Evolutionary conservation across 2,888 invertebrate genomes (phyloP).

Genomic region (Zygogramma bicolorata): DNA sequence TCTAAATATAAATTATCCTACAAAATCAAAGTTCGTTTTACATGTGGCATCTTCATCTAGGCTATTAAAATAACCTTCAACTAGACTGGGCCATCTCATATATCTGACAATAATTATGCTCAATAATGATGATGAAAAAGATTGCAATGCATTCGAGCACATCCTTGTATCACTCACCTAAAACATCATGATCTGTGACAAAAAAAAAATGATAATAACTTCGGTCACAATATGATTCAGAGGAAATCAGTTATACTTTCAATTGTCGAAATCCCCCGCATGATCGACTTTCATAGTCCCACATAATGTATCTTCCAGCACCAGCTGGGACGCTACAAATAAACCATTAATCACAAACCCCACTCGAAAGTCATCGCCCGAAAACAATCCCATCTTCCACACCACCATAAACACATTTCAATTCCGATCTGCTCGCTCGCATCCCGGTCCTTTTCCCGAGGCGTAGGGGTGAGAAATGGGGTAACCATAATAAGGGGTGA

Average conservation of each 20-base stretch:
- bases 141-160: neutral
- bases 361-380: constrained; percentile 1
- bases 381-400: constrained; percentile 8
- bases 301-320: neutral
- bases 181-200: neutral
- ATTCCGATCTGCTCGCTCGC: constrained; percentile 1
- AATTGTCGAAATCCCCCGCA: neutral
- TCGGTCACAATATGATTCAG: too few species aligned
- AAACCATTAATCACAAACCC: constrained; percentile 5
- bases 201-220: too few species aligned
- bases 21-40: too few species aligned
- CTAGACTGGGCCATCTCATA: too few species aligned
- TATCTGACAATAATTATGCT: too few species aligned
- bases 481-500: constrained; percentile 58
- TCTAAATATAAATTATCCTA: too few species aligned
- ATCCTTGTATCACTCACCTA: neutral
- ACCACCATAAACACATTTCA: constrained; percentile 14
- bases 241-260: neutral
- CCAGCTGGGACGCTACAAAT: neutral
- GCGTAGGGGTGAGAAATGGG: constrained; percentile 36
- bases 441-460: neutral
- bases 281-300: neutral
- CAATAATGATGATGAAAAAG: too few species aligned
- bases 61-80: too few species aligned
- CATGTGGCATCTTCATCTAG: too few species aligned